Percentiles rank a stretch among this genome's conserved stretches.
These are phyloP conservation scores for Nannoperca australis DNA, from an alignment of 2,797 vertebrate genomes.

Conservation along the genomic window DNA sequence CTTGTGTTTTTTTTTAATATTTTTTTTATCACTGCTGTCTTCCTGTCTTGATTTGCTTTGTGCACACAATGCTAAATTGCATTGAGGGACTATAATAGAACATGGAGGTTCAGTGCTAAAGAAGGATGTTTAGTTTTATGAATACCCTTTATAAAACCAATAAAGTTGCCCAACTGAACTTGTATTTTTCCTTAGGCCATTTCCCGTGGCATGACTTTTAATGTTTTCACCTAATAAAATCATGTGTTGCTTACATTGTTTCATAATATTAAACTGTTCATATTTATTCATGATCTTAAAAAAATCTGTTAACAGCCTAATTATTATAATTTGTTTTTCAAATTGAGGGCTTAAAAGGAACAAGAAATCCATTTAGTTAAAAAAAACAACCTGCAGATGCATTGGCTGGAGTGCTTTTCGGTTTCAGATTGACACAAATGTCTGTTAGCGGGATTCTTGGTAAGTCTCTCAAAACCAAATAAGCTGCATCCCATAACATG, in stretches of 20 bases:
- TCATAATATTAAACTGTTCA: not conserved
- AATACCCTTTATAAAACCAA: conserved; percentile 18
- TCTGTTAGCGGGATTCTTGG: conserved; percentile 28
- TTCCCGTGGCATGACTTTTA: not conserved
- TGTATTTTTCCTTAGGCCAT: conserved; percentile 4
- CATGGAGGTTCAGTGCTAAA: not conserved
- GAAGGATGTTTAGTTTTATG: conserved; percentile 40
- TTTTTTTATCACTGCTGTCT: conserved; percentile 19
- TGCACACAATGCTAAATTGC: conserved; percentile 34
- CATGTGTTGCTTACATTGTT: not conserved
- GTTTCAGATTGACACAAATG: conserved; percentile 17
- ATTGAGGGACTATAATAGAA: conserved; percentile 5
- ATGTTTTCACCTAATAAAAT: not conserved
- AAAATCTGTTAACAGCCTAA: not conserved
- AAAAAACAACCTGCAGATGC: conserved; percentile 28
- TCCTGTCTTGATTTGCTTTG: conserved; percentile 13
- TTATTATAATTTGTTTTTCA: not conserved
- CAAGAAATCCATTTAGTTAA: conserved; percentile 18
- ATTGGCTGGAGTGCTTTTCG: conserved; percentile 28
- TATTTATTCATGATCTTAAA: not conserved
- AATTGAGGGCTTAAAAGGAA: not conserved
- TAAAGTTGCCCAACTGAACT: conserved; percentile 9
- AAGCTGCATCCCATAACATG: conserved; percentile 50
- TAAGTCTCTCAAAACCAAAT: conserved; percentile 42
- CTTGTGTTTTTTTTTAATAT: no score